Base-by-base conservation (phyloP, 1,140 invertebrate genomes). In the Heliconius hewitsoni region DNA sequence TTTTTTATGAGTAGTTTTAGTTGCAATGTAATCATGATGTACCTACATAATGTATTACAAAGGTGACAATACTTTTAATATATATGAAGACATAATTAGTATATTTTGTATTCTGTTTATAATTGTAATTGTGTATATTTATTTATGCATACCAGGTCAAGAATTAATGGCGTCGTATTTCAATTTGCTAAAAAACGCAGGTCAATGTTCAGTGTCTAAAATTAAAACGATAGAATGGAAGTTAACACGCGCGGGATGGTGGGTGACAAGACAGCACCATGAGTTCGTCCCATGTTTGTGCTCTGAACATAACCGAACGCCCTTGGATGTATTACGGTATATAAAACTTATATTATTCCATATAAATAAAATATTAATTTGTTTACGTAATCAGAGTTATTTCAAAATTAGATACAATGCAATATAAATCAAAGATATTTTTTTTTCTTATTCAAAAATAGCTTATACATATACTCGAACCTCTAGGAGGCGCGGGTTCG, bases 141-240 rank as follows among this genome's bases (percentile, higher is more conserved):
- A 72, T 66, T 77, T 74, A 80, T 81, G 60, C 60, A 66, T 66
- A 66, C 9, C 55, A 94, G 93, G 93, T 78, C 93, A 94, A 85
- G 93, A 94, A 82, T 76, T 88, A 23, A 93, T 94, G 90, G 85
- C 89, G 0, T 89, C 90, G 2, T 94, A 92, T 74, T 94, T 93
- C 55, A 83, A 85, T 73, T 77, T 93, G 19, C 70, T 94, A 71
- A 83, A 81, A 73, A 86, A 90, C 74, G 83, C 91, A 18, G 83
- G 82, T 9, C 76, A 50, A 9, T 94, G 93, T 75, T 73, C 88
- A 3, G 82, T 94, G 19, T 87, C 91, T 19, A 82, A 90, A 82
- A 85, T 89, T 73, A 90, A 92, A 75, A 85, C 81, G 1, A 94
- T 93, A 4, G 92, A 94, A 75, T 93, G 92, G 92, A 94, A 94